Evolutionary conservation across 2,888 invertebrate species (phyloP).

Genomic region (Ophioninae sp.): DNA sequence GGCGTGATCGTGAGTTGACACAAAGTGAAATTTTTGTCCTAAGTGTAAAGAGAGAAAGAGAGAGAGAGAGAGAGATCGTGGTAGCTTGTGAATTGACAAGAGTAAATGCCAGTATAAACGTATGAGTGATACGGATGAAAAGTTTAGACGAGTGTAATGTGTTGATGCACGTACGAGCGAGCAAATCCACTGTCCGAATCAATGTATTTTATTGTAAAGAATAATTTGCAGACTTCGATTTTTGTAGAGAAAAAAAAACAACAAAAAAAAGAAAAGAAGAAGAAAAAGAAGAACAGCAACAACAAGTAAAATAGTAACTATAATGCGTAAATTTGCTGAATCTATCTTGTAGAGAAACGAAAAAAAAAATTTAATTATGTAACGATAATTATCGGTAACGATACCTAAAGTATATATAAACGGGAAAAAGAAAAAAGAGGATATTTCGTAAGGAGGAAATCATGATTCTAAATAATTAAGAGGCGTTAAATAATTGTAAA

Average conservation of each 20-base stretch:
- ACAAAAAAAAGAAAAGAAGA: slow-evolving; percentile 37
- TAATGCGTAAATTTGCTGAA: slow-evolving; percentile 62
- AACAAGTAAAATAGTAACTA: slow-evolving; percentile 63
- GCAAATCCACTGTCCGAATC: slow-evolving; percentile 69
- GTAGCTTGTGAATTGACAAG: slow-evolving; percentile 22
- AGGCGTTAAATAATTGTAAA: slow-evolving; percentile 74
- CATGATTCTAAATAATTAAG: slow-evolving; percentile 76
- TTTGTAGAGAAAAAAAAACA: slow-evolving; percentile 72
- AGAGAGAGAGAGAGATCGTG: slow-evolving; percentile 41
- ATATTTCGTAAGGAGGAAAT: slow-evolving; percentile 69
- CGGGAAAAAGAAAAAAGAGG: slow-evolving; percentile 47
- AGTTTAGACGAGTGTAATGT: background rate
- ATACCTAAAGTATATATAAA: slow-evolving; percentile 60
- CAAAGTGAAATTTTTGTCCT: slow-evolving; percentile 67
- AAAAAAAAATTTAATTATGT: slow-evolving; percentile 68
- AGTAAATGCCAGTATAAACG: slow-evolving; percentile 28
- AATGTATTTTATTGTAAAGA: slow-evolving; percentile 79
- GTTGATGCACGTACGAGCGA: slow-evolving; percentile 59
- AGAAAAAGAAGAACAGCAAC: slow-evolving; percentile 51
- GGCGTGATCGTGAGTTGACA: slow-evolving; percentile 65
- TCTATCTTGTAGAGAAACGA: slow-evolving; percentile 61
- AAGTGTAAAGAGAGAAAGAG: slow-evolving; percentile 53
- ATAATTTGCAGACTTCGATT: slow-evolving; percentile 72
- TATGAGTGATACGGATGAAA: slow-evolving; percentile 2
- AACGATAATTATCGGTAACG: slow-evolving; percentile 61